Conservation (phyloP, 2,113 vertebrate genomes). For the Ictalurus punctatus region DNA sequence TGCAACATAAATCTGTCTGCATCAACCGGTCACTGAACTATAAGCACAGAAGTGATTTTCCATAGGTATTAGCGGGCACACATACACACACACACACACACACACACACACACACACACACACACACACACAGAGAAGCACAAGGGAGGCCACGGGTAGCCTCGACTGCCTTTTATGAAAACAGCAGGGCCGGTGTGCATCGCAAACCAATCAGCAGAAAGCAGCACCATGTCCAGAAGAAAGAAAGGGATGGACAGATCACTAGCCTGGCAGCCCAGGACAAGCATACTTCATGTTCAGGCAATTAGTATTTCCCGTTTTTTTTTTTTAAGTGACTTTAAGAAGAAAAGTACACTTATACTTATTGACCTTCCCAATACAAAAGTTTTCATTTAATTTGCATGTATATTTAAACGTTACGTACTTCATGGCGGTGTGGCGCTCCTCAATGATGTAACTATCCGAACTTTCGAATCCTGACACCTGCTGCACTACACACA, state of each 20-base stretch:
- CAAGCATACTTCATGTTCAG: neutral
- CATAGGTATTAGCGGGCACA: neutral
- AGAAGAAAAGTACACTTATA: neutral
- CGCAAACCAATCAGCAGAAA: neutral
- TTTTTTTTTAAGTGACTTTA: neutral
- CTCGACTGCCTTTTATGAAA: neutral
- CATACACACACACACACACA: neutral
- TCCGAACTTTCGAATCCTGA: too few species aligned
- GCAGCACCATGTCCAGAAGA: neutral
- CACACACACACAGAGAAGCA: neutral
- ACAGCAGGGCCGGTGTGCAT: neutral
- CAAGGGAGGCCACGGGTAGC: neutral
- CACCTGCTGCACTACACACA: neutral
- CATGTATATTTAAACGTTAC: neutral
- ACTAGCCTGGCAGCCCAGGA: neutral
- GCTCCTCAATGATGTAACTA: too few species aligned
- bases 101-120: neutral
- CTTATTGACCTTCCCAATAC: neutral
- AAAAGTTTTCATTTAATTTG: neutral
- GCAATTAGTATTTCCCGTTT: too few species aligned
- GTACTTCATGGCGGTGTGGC: too few species aligned
- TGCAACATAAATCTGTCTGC: neutral
- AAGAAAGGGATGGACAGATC: neutral
- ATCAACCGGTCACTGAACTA: neutral
- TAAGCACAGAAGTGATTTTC: slow-evolving; percentile 1